These are phyloP conservation scores for Stomorhina lunata DNA, from an alignment of 2,888 invertebrate species.

Conservation along the genomic window DNA sequence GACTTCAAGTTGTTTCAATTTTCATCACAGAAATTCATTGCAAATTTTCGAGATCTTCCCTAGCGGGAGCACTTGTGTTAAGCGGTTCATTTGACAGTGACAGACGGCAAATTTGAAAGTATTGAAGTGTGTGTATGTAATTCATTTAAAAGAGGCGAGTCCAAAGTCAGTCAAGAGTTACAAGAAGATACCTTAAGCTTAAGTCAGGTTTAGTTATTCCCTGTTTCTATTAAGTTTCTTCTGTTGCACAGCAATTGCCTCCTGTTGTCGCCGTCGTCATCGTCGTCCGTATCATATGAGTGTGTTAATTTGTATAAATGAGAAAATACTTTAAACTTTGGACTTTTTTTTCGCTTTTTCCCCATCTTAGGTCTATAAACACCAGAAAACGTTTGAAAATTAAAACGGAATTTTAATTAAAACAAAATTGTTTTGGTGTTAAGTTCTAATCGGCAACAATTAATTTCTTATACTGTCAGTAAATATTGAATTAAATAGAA, in stretches of 20 bases:
- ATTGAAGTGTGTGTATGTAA: slow-evolving; percentile 1
- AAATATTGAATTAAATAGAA: not conserved
- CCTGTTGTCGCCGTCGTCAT: slow-evolving; percentile 5
- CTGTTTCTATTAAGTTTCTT: not conserved
- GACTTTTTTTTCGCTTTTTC: slow-evolving; percentile 30
- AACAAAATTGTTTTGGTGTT: slow-evolving; percentile 41
- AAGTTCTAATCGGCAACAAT: slow-evolving; percentile 33
- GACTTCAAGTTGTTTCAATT: not conserved
- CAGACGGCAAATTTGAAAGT: slow-evolving; percentile 48
- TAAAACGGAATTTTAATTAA: slow-evolving; percentile 55
- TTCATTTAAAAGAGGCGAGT: not conserved
- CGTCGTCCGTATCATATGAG: not conserved
- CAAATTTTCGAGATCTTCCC: too few relatives aligned
- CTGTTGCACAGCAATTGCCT: not conserved
- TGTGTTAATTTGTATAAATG: slow-evolving; percentile 58
- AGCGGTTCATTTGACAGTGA: slow-evolving; percentile 62
- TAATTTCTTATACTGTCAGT: slow-evolving; percentile 3
- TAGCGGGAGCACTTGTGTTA: slow-evolving; percentile 60
- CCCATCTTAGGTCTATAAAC: not conserved
- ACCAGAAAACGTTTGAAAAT: slow-evolving; percentile 15
- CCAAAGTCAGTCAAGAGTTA: not conserved
- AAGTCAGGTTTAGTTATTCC: not conserved
- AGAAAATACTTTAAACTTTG: slow-evolving; percentile 57
- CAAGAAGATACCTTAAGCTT: not conserved
- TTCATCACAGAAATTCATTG: too few relatives aligned